A percentile compares a stretch with the other conserved stretches of the same genome.
phyloP scores from a whole-genome alignment of 2,888 invertebrate genomes.

The Anticlea derivata region DNA sequence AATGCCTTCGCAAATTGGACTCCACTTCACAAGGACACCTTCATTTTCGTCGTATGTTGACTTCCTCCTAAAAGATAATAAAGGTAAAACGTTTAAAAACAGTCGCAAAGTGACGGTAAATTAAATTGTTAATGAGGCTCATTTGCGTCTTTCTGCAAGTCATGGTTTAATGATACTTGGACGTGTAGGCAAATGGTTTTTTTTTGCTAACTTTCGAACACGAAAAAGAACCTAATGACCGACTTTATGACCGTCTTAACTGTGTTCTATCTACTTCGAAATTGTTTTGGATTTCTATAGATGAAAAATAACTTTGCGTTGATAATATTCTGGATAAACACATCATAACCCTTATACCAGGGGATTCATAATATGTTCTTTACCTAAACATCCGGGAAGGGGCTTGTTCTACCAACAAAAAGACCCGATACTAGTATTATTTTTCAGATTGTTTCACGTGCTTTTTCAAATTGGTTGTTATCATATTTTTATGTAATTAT shows the following conservation, averaged over 20 bases:
- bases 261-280: background rate
- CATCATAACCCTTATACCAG: no score
- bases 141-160: constrained; percentile 28
- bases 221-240: background rate
- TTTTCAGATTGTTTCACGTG: no score
- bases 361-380: no score
- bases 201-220: constrained; percentile 10
- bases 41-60: constrained; percentile 30
- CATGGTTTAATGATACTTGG: constrained; percentile 13
- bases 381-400: no score
- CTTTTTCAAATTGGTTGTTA: no score
- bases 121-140: constrained; percentile 34
- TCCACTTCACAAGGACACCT: constrained; percentile 26
- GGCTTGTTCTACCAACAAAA: no score
- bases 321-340: no score
- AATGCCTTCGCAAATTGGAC: constrained; percentile 19
- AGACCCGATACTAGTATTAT: no score
- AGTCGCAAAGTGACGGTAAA: constrained; percentile 33
- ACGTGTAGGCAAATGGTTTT: constrained; percentile 14
- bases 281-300: constrained; percentile 2
- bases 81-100: constrained; percentile 31
- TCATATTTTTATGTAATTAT: no score
- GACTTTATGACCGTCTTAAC: constrained; percentile 3
- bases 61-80: constrained; percentile 35
- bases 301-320: no score